These are phyloP conservation scores for Dilophus febrilis DNA, from an alignment of 2,888 invertebrate genomes.

Conservation along the genomic window DNA sequence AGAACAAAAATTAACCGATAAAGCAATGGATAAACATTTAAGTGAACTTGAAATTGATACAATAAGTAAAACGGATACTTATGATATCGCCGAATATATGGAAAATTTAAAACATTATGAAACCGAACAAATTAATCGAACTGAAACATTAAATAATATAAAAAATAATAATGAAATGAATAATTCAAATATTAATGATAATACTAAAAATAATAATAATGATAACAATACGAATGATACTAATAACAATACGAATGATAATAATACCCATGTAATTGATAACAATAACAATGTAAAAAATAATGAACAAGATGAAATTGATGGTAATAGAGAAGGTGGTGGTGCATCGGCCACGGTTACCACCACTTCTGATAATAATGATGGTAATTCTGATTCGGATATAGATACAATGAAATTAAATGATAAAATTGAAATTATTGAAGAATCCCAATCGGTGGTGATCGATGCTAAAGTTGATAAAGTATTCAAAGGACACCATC, in stretches of 20 bases:
- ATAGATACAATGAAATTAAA: constrained; percentile 13
- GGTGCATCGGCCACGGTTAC: constrained; percentile 18
- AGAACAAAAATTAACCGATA: constrained; percentile 22
- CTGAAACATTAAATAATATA: not conserved
- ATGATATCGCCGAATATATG: constrained; percentile 30
- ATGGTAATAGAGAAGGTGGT: not conserved
- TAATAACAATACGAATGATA: not conserved
- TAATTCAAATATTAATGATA: not conserved
- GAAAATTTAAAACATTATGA: constrained; percentile 23
- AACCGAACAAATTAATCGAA: not conserved
- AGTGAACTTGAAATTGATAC: constrained; percentile 28
- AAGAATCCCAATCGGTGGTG: constrained; percentile 13
- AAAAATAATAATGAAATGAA: not conserved
- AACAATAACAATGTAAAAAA: too few relatives aligned
- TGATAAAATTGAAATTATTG: constrained; percentile 12
- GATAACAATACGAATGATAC: not conserved
- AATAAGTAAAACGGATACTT: constrained; percentile 20
- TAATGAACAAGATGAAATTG: not conserved
- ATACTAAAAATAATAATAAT: too few relatives aligned
- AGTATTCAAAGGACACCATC: constrained; percentile 27
- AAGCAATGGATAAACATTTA: constrained; percentile 29
- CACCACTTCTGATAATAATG: not conserved
- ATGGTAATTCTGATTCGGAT: constrained; percentile 18
- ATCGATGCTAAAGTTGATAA: constrained; percentile 30
- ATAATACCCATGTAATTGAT: not conserved